These are phyloP conservation scores for Hoplostethus mediterraneus DNA, from an alignment of 2,797 vertebrate genomes.

Conservation along the genomic window DNA sequence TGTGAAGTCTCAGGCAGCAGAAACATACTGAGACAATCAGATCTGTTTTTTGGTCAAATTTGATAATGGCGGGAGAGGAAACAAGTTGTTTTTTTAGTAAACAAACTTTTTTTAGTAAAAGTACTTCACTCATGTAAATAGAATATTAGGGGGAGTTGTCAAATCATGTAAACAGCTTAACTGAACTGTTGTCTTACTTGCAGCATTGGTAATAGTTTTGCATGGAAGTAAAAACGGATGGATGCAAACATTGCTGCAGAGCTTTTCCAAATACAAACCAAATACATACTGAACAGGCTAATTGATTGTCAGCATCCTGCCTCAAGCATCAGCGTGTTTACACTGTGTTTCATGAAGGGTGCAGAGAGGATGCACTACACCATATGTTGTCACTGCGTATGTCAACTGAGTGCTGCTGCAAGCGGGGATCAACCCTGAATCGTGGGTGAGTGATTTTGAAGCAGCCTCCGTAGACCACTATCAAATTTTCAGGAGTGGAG, in stretches of 20 bases:
- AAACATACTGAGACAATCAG: too few species aligned
- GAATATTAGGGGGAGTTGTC: too few species aligned
- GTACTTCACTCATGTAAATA: too few species aligned
- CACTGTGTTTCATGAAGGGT: not conserved
- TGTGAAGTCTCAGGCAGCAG: too few species aligned
- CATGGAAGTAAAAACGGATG: too few species aligned
- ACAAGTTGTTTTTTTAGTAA: too few species aligned
- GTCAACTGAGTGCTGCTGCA: not conserved
- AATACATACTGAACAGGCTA: not conserved
- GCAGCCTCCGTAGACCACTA: conserved; percentile 6
- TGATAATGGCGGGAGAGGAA: too few species aligned
- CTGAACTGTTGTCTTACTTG: conserved; percentile 18
- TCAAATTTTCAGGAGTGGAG: conserved; percentile 14
- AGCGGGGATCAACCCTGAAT: not conserved
- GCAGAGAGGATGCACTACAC: not conserved
- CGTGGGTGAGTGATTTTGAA: conserved; percentile 1
- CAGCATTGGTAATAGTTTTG: not conserved
- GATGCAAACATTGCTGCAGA: too few species aligned
- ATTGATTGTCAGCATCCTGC: not conserved
- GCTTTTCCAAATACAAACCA: not conserved
- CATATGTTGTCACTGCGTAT: not conserved
- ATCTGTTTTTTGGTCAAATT: too few species aligned
- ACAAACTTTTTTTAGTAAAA: too few species aligned
- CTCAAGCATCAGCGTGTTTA: conserved; percentile 5
- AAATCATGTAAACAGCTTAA: too few species aligned